Evolutionary conservation across 2,888 invertebrate species (phyloP).

Genomic region (Polietes domitor): DNA sequence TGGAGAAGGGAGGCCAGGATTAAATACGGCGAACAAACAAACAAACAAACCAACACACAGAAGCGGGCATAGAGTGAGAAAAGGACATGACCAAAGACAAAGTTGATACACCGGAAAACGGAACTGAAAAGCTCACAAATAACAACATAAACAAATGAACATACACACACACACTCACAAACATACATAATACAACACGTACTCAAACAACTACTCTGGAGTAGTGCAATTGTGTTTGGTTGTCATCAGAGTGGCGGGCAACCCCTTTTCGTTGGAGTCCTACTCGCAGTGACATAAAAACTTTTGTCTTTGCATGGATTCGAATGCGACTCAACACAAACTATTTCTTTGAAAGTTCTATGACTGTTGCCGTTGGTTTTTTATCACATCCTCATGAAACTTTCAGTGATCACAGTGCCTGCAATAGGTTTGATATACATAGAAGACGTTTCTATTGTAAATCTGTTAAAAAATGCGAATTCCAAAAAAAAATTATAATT

Average conservation of each 20-base stretch:
- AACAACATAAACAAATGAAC: constrained; percentile 37
- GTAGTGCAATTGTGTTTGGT: background rate
- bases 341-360: constrained; percentile 7
- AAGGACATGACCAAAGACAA: constrained; percentile 48
- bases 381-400: constrained; percentile 25
- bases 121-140: constrained; percentile 53
- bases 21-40: constrained; percentile 49
- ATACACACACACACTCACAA: background rate
- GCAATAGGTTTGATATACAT: too few species aligned
- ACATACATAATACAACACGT: background rate
- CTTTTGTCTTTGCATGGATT: constrained; percentile 15
- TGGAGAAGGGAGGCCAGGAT: constrained; percentile 27
- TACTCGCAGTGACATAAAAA: constrained; percentile 17
- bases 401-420: constrained; percentile 30
- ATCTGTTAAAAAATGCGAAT: too few species aligned
- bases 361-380: background rate
- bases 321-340: background rate
- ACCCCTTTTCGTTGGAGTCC: background rate
- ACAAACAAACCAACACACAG: background rate
- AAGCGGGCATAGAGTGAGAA: background rate
- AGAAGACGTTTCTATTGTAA: too few species aligned
- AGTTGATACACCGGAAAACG: constrained; percentile 60
- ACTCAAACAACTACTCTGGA: background rate
- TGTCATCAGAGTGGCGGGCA: background rate
- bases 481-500: too few species aligned